These are phyloP conservation scores for Avahi laniger DNA, from an alignment of 2,797 vertebrate genomes.

Conservation along the genomic window DNA sequence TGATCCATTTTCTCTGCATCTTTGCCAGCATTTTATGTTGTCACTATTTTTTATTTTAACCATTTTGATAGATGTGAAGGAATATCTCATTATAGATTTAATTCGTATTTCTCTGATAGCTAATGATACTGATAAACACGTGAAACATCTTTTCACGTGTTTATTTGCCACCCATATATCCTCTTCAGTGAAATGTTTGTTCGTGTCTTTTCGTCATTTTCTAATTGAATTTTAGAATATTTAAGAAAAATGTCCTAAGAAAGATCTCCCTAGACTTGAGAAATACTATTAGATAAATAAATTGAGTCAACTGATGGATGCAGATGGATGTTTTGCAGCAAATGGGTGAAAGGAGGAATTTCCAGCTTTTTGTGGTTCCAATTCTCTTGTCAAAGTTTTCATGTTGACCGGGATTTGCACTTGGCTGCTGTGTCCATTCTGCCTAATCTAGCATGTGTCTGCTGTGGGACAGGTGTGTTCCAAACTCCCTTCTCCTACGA, in stretches of 20 bases:
- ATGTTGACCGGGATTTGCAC: background rate
- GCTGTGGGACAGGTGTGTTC: background rate
- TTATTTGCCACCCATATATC: background rate
- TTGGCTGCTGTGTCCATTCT: background rate
- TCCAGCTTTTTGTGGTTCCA: background rate
- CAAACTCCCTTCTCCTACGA: background rate
- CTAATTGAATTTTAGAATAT: background rate
- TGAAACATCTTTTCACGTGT: background rate
- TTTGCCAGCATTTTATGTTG: background rate
- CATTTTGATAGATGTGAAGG: background rate
- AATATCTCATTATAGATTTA: background rate
- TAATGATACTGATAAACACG: background rate
- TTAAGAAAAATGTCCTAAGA: background rate
- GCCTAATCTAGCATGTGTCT: background rate
- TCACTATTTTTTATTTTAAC: background rate
- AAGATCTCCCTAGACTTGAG: constrained; percentile 5
- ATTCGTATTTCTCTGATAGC: background rate
- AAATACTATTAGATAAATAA: background rate
- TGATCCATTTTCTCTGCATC: background rate
- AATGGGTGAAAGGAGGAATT: background rate
- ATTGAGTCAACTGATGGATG: background rate
- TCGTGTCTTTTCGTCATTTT: background rate
- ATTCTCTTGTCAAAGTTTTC: background rate
- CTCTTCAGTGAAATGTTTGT: background rate
- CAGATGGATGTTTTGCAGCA: background rate